Percentiles rank a stretch among this genome's conserved stretches.
phyloP scores from a whole-genome alignment of 2,113 vertebrate species.

The Caranx ignobilis region DNA sequence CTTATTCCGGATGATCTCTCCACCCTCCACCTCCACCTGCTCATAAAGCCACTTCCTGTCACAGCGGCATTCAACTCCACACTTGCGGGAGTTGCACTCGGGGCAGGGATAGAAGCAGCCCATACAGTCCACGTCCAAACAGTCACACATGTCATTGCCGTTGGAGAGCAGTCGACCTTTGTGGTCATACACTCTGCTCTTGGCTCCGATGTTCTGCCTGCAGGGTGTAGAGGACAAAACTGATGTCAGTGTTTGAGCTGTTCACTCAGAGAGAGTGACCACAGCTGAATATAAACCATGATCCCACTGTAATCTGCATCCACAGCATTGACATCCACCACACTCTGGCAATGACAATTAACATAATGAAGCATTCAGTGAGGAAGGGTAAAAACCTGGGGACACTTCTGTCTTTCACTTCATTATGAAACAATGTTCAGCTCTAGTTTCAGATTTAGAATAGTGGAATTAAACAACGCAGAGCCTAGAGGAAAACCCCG shows the following conservation, averaged over 20 bases:
- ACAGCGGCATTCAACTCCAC: conserved; percentile 94
- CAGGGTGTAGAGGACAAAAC: neutral
- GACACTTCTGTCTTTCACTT: conserved; percentile 35
- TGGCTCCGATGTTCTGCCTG: conserved; percentile 89
- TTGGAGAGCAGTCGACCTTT: conserved; percentile 91
- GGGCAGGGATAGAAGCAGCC: conserved; percentile 97
- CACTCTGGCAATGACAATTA: conserved; percentile 25
- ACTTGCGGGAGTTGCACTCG: conserved; percentile 92
- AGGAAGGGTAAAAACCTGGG: conserved; percentile 1
- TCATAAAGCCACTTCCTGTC: conserved; percentile 99
- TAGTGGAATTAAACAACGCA: conserved; percentile 9
- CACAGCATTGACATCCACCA: neutral
- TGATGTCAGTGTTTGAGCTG: neutral
- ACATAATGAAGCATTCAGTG: neutral
- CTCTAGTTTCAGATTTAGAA: conserved; percentile 4
- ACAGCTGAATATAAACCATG: conserved; percentile 13
- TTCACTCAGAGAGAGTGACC: conserved; percentile 17
- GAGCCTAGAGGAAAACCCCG: neutral
- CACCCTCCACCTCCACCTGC: conserved; percentile 97
- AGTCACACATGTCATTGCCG: conserved; percentile 95
- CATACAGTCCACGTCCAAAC: conserved; percentile 93
- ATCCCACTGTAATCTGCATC: conserved; percentile 5
- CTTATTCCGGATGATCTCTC: conserved; percentile 95
- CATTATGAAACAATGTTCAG: conserved; percentile 16
- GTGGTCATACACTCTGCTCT: conserved; percentile 94